Percentiles rank a stretch among this genome's conserved stretches.
phyloP scores from a whole-genome alignment of 2,888 invertebrate species.

The Cylindroiulus punctatus region DNA sequence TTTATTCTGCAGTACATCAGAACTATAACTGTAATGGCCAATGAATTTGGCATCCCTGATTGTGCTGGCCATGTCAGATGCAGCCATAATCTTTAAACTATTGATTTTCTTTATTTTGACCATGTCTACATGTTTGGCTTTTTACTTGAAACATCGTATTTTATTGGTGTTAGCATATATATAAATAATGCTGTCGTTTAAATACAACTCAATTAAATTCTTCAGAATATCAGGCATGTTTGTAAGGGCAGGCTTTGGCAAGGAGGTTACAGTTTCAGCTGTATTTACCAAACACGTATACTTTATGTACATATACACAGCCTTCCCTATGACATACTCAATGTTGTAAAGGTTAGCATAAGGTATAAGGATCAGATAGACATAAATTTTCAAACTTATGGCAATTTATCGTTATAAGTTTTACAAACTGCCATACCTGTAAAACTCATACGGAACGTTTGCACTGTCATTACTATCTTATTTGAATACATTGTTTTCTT shows the following conservation, averaged over 20 bases:
- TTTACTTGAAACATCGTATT: too few species aligned
- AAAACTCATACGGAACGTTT: background rate
- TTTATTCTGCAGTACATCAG: too few species aligned
- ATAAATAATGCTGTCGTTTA: too few species aligned
- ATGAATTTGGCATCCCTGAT: too few species aligned
- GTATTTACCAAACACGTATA: background rate
- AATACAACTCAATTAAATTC: background rate
- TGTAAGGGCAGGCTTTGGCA: background rate
- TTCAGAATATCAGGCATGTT: background rate
- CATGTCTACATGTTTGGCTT: too few species aligned
- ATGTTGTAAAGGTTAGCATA: background rate
- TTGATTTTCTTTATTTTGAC: too few species aligned
- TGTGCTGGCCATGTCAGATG: too few species aligned
- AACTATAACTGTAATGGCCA: too few species aligned
- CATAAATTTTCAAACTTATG: background rate
- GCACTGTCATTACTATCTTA: background rate
- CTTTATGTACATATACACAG: background rate
- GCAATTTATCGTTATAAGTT: background rate
- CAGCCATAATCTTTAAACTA: too few species aligned
- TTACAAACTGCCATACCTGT: background rate
- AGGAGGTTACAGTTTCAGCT: background rate
- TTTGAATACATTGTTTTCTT: conserved; percentile 22
- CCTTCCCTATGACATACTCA: background rate
- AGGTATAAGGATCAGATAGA: background rate
- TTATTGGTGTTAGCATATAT: too few species aligned